Evolutionary conservation across 2,113 vertebrate species (phyloP), one percentile per base, ranked within the genome.

Genomic region (Saguinus imperator): DNA sequence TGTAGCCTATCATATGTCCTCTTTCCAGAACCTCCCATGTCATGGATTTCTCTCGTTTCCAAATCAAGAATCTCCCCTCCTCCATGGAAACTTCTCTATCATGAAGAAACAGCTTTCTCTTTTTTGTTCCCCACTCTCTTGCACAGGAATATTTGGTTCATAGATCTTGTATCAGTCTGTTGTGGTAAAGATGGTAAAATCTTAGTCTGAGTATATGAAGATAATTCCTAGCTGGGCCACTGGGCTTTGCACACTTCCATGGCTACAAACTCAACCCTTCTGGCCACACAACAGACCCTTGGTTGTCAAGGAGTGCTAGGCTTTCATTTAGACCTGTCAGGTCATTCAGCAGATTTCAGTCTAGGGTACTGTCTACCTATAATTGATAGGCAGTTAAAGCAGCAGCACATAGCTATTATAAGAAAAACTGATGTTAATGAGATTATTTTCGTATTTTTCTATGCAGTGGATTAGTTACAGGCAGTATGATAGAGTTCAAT

Each of bases 371-470:
- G 14, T 75, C 32, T 45, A 37, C 27, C n/a, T 73, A 23, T 23
- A 87, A 88, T 0, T 27, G 37, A 57, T 0, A 90, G 27, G 40
- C n/a, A 72, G n/a, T 64, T 92, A 92, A 83, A 88, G 84, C 5
- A 81, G 50, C 13, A 84, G 55, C 66, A 70, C 21, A 73, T 7
- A 43, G 50, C 76, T 95, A 76, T 11, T 52, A 45, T 52, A 77
- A 40, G 35, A 50, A 57, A 93, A 61, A 50, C 1, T 37, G 45
- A 58, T 23, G 25, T 70, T 76, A 37, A 58, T 66, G 17, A 77
- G 20, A 93, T 73, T 90, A 87, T 43, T 88, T 93, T 88, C 82
- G 86, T 87, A n/a, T 87, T 91, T 50, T 91, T 86, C 76, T 87
- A 68, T n/a, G 58, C 13, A 75, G 43, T 57, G n/a, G 37, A 77